Percentiles rank a stretch among this genome's conserved stretches.
phyloP scores from a whole-genome alignment of 2,797 vertebrate species.

The Carapus acus region DNA sequence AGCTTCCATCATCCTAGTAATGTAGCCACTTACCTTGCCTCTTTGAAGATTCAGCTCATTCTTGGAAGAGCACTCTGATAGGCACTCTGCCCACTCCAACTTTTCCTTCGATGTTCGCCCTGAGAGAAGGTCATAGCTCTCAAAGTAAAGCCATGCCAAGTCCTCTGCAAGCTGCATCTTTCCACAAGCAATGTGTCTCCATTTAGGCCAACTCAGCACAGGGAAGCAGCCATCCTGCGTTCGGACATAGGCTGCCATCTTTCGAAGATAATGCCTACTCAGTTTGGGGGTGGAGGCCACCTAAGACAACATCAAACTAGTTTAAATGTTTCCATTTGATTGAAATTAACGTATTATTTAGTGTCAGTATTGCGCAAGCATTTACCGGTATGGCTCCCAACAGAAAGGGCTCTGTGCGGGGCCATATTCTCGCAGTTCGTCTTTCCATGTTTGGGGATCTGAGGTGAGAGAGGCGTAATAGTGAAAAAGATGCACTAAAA shows the following conservation, averaged over 20 bases:
- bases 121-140: slow-evolving; percentile 82
- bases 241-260: slow-evolving; percentile 83
- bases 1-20: neutral
- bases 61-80: slow-evolving; percentile 78
- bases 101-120: slow-evolving; percentile 66
- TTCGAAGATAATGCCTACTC: slow-evolving; percentile 85
- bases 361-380: neutral
- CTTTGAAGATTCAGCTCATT: slow-evolving; percentile 82
- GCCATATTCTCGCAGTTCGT: slow-evolving; percentile 78
- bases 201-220: slow-evolving; percentile 79
- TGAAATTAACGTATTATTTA: neutral
- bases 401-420: slow-evolving; percentile 86
- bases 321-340: neutral
- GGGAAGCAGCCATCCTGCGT: slow-evolving; percentile 85
- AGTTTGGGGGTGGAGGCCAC: slow-evolving; percentile 78
- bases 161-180: slow-evolving; percentile 87
- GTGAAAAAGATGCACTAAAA: no score
- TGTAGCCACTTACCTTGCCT: slow-evolving; percentile 73
- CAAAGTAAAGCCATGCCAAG: slow-evolving; percentile 92
- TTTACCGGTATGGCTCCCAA: slow-evolving; percentile 79
- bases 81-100: slow-evolving; percentile 83
- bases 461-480: neutral
- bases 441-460: slow-evolving; percentile 71
- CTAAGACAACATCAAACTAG: slow-evolving; percentile 22
- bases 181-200: slow-evolving; percentile 91